phyloP scores from a whole-genome alignment of 2,888 invertebrate species.

The Automeris io region DNA sequence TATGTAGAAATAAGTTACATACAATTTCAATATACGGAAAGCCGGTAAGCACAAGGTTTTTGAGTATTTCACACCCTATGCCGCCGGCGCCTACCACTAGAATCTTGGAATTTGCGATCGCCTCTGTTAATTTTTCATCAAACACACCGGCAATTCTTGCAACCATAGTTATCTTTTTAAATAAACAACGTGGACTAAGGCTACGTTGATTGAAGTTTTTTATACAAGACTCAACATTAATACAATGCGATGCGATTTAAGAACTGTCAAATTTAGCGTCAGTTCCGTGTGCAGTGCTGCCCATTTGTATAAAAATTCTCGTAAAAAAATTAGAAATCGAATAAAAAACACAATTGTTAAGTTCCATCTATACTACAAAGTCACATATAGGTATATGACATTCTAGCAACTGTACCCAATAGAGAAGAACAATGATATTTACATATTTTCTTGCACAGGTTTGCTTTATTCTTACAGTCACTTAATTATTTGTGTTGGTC shows the following conservation, averaged over 20 bases:
- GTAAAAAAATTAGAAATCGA: background rate
- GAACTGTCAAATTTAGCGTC: conserved; percentile 57
- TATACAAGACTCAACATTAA: conserved; percentile 23
- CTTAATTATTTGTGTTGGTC: no score
- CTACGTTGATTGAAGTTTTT: conserved; percentile 17
- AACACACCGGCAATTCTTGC: conserved; percentile 82
- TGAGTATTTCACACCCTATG: conserved; percentile 98
- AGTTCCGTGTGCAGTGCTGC: conserved; percentile 27
- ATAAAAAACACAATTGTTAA: background rate
- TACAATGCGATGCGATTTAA: conserved; percentile 24
- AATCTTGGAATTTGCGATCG: conserved; percentile 83
- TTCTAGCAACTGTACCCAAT: no score
- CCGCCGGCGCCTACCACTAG: conserved; percentile 98
- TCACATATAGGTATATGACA: no score
- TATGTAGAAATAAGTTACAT: conserved; percentile 50
- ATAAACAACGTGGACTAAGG: background rate
- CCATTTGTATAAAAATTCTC: conserved; percentile 18
- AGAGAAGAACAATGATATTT: no score
- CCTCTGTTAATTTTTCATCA: conserved; percentile 78
- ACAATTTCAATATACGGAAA: conserved; percentile 96
- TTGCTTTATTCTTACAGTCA: no score
- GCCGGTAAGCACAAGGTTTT: conserved; percentile 96
- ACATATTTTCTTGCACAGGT: no score
- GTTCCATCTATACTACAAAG: no score
- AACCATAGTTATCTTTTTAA: conserved; percentile 72